A percentile compares a stretch with the other conserved stretches of the same genome.
Conservation (phyloP, 2,888 invertebrate species). For the Colostygia pectinataria region DNA sequence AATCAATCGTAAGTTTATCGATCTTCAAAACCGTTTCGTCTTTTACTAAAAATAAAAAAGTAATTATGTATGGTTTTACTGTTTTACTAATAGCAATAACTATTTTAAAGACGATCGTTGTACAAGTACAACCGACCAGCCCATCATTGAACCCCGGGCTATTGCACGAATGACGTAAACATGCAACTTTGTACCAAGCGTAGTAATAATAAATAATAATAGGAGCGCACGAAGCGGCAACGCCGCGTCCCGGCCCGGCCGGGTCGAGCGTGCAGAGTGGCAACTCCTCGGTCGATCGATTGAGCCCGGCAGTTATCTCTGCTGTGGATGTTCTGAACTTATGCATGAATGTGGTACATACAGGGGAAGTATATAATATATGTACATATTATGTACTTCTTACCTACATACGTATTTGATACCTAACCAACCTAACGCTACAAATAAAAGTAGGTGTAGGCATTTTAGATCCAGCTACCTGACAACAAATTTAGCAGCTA, state of each 20-base stretch:
- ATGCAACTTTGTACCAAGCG: constrained; percentile 30
- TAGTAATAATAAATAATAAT: constrained; percentile 57
- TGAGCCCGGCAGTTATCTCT: constrained; percentile 43
- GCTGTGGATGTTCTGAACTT: constrained; percentile 23
- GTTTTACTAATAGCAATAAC: too few species aligned
- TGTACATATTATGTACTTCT: background rate
- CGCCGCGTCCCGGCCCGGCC: constrained; percentile 31
- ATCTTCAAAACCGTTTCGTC: too few species aligned
- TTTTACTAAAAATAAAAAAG: too few species aligned
- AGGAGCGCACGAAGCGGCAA: constrained; percentile 52
- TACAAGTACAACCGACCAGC: background rate
- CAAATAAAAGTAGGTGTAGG: too few species aligned
- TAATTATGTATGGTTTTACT: too few species aligned
- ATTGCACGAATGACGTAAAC: constrained; percentile 35
- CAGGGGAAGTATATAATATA: background rate
- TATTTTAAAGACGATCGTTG: too few species aligned
- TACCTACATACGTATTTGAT: background rate
- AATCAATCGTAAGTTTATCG: too few species aligned
- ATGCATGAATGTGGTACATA: constrained; percentile 3
- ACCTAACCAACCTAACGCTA: too few species aligned
- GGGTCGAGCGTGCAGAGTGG: constrained; percentile 47
- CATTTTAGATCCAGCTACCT: too few species aligned
- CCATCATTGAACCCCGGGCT: constrained; percentile 21
- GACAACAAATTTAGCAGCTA: too few species aligned
- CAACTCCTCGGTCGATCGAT: constrained; percentile 64